Percentiles rank a stretch among this genome's conserved stretches.
These are phyloP conservation scores for Drosophila nebulosa DNA, from an alignment of 1,140 invertebrate species.

Conservation along the genomic window DNA sequence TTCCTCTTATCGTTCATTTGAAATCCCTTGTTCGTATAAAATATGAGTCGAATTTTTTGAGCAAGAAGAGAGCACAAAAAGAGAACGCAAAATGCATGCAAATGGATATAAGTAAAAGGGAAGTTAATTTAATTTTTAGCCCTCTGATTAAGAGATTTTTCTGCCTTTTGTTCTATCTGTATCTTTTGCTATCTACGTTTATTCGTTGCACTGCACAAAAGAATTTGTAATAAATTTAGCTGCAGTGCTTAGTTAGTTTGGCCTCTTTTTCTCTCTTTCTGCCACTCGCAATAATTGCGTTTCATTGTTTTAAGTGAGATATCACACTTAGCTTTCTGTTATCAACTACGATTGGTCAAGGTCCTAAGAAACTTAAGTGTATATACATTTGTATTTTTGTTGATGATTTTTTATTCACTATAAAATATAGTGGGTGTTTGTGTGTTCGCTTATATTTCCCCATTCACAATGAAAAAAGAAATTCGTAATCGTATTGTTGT, in stretches of 20 bases:
- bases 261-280: background rate
- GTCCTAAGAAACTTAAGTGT: constrained; percentile 1
- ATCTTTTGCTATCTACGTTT: background rate
- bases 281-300: background rate
- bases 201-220: no score
- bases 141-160: no score
- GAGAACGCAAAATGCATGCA: no score
- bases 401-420: background rate
- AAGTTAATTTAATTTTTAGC: no score
- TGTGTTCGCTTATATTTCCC: background rate
- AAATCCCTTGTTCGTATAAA: background rate
- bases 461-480: constrained; percentile 5
- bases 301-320: background rate
- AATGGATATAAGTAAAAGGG: no score
- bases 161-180: background rate
- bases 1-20: background rate
- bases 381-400: no score
- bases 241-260: no score
- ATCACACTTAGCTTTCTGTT: background rate
- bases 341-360: constrained; percentile 37
- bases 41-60: background rate
- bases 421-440: background rate
- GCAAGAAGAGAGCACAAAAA: no score
- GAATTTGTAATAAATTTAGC: no score
- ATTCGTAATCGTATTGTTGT: constrained; percentile 22